phyloP scores from a whole-genome alignment of 1,140 invertebrate genomes.

The Brachionus koreanus region DNA sequence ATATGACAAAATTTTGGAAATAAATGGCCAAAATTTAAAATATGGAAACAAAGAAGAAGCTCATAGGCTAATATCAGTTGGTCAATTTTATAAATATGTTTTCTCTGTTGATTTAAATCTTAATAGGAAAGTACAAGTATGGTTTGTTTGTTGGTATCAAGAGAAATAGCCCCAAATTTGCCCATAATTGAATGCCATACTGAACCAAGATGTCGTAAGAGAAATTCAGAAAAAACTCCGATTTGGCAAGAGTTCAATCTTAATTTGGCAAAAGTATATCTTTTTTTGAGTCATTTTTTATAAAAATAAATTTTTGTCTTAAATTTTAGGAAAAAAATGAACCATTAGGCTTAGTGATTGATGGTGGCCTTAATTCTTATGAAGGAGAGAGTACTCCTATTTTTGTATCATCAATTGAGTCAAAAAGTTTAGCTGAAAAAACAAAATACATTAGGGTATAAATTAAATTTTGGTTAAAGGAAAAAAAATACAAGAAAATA shows the following conservation, averaged over 20 bases:
- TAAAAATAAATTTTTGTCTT: conserved; percentile 13
- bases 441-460: conserved; percentile 60
- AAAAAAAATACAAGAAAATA: background rate
- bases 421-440: conserved; percentile 59
- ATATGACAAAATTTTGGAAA: conserved; percentile 58
- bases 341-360: conserved; percentile 61
- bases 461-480: background rate
- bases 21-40: conserved; percentile 60
- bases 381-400: conserved; percentile 58
- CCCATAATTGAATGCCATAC: background rate
- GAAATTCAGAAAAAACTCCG: conserved; percentile 34
- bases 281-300: background rate
- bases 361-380: conserved; percentile 59
- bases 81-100: background rate
- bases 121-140: background rate
- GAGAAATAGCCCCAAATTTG: conserved; percentile 41
- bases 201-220: background rate
- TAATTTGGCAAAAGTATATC: conserved; percentile 57
- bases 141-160: conserved; percentile 11
- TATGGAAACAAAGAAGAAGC: conserved; percentile 59
- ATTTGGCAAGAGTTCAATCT: conserved; percentile 56
- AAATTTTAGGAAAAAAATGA: conserved; percentile 53
- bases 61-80: conserved; percentile 59
- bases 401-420: conserved; percentile 61
- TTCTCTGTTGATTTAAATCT: background rate